Evolutionary conservation across 2,888 invertebrate species (phyloP).

Genomic region (Scaptomyza tumidula): DNA sequence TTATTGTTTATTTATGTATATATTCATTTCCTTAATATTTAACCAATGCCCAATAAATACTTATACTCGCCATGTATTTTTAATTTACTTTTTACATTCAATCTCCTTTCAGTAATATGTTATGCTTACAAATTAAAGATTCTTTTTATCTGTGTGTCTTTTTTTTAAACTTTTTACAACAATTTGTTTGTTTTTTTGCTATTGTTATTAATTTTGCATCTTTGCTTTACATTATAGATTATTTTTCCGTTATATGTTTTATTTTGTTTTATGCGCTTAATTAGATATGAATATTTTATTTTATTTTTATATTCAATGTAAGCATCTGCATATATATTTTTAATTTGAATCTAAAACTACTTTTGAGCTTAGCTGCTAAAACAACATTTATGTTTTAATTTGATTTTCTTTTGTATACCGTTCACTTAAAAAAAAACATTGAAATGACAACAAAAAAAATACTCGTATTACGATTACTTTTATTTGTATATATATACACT

Average conservation of each 20-base stretch:
- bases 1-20: constrained; percentile 71
- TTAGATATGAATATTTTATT: constrained; percentile 66
- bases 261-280: constrained; percentile 27
- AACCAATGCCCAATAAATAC: constrained; percentile 56
- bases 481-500: constrained; percentile 60
- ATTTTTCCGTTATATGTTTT: constrained; percentile 25
- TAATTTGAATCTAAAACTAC: constrained; percentile 32
- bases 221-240: constrained; percentile 25
- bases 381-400: constrained; percentile 50
- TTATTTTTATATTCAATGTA: constrained; percentile 57
- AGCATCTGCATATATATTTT: constrained; percentile 30
- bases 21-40: constrained; percentile 50
- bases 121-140: constrained; percentile 31
- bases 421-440: constrained; percentile 27
- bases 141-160: constrained; percentile 30
- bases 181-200: constrained; percentile 17
- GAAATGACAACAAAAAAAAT: constrained; percentile 21
- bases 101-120: constrained; percentile 34
- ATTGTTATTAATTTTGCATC: constrained; percentile 16
- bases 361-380: constrained; percentile 40
- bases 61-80: constrained; percentile 39
- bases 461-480: constrained; percentile 1
- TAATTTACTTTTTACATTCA: constrained; percentile 61
- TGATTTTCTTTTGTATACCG: constrained; percentile 26
- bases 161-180: constrained; percentile 61